phyloP scores from a whole-genome alignment of 2,888 invertebrate genomes.

The Colostygia pectinataria region DNA sequence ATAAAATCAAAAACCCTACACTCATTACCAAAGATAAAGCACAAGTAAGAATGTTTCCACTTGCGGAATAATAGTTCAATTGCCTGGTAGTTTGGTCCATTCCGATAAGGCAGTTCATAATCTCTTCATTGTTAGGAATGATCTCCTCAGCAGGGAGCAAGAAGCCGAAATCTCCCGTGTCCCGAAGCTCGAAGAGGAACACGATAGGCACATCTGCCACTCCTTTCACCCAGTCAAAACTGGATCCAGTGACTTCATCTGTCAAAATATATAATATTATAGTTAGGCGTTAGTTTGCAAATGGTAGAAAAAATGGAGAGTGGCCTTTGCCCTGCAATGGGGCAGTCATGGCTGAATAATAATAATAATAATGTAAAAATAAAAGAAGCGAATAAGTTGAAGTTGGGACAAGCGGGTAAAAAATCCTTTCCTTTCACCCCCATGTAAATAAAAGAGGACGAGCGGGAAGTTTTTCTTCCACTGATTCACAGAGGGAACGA shows the following conservation, averaged over 20 bases:
- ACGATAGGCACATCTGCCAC: constrained; percentile 75
- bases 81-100: constrained; percentile 52
- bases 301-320: too few relatives aligned
- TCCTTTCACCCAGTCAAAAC: constrained; percentile 83
- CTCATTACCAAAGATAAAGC: constrained; percentile 32
- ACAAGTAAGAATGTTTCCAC: constrained; percentile 27
- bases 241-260: constrained; percentile 70
- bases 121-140: constrained; percentile 68
- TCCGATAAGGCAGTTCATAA: constrained; percentile 62
- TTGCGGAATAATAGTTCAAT: constrained; percentile 43
- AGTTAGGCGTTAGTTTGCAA: too few relatives aligned
- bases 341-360: too few relatives aligned
- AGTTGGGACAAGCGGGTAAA: too few relatives aligned
- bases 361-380: too few relatives aligned
- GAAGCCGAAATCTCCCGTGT: constrained; percentile 79
- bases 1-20: constrained; percentile 29
- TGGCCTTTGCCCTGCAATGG: too few relatives aligned
- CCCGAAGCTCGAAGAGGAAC: constrained; percentile 82
- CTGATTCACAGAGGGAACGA: too few relatives aligned
- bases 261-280: too few relatives aligned
- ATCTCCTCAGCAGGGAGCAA: constrained; percentile 77
- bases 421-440: too few relatives aligned
- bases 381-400: too few relatives aligned
- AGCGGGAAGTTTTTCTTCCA: too few relatives aligned
- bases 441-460: too few relatives aligned